A percentile compares a stretch with the other conserved stretches of the same genome.
Evolutionary conservation across 2,888 invertebrate species (phyloP).

Genomic region (Lasioglossum pauxillum): DNA sequence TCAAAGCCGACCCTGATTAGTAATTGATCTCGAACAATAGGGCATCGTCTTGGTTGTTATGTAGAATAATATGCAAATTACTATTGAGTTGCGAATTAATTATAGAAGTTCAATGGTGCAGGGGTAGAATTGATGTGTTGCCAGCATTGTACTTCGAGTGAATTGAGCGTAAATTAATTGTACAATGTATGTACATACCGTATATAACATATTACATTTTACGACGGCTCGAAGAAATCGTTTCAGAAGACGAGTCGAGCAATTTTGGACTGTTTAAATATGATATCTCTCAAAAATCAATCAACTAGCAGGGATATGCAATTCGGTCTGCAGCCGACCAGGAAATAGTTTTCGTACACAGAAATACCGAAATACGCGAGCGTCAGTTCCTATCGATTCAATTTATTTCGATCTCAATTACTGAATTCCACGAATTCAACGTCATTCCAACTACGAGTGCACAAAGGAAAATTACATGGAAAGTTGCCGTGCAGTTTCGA

Average conservation of each 20-base stretch:
- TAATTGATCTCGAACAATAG: background rate
- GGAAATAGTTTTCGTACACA: background rate
- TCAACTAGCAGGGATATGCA: background rate
- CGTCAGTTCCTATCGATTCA: conserved; percentile 15
- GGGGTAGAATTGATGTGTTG: background rate
- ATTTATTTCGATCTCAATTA: conserved; percentile 50
- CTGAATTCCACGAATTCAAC: conserved; percentile 45
- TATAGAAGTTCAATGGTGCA: background rate
- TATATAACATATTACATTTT: background rate
- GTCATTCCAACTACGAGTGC: conserved; percentile 41
- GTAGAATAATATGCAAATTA: background rate
- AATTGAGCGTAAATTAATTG: background rate
- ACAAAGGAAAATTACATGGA: conserved; percentile 59
- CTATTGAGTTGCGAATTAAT: background rate
- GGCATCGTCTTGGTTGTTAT: background rate
- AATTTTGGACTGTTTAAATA: background rate
- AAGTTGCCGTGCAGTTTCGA: conserved; percentile 54
- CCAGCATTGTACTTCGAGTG: background rate
- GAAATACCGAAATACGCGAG: conserved; percentile 18
- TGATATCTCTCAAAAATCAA: background rate
- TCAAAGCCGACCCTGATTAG: background rate
- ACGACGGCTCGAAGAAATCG: background rate
- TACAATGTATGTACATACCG: background rate
- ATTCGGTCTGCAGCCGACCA: background rate
- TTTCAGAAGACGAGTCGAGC: background rate